Evolutionary conservation across 2,797 vertebrate genomes (phyloP).

Genomic region (Enteromius mattozi): DNA sequence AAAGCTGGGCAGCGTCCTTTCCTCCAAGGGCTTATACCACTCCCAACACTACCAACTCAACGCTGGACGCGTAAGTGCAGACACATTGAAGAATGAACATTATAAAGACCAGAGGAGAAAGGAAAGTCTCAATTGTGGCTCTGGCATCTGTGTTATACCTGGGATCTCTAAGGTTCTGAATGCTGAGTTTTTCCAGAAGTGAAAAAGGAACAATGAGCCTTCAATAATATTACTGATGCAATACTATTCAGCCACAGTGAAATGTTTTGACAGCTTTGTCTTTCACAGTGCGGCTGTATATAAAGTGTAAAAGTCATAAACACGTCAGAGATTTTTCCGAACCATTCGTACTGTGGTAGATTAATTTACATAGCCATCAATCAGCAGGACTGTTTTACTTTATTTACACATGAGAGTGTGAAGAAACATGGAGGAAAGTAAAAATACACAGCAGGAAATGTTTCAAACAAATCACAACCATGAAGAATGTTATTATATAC

Average conservation of each 20-base stretch:
- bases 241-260: background rate
- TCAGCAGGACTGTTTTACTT: background rate
- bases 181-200: background rate
- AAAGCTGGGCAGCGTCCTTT: constrained; percentile 29
- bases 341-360: background rate
- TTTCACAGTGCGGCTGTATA: background rate
- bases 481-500: background rate
- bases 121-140: background rate
- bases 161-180: background rate
- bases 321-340: background rate
- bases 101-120: constrained; percentile 1
- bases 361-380: background rate
- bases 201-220: background rate
- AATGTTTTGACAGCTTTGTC: constrained; percentile 4
- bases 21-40: constrained; percentile 16
- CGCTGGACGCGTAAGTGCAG: constrained; percentile 18
- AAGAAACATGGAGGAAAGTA: background rate
- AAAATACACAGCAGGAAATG: background rate
- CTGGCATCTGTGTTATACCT: background rate
- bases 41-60: constrained; percentile 32
- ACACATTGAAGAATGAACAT: constrained; percentile 23
- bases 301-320: background rate
- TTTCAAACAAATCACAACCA: background rate
- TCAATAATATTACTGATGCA: background rate
- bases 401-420: background rate